phyloP scores from a whole-genome alignment of 2,797 vertebrate genomes.

The Enteromius treurensis region DNA sequence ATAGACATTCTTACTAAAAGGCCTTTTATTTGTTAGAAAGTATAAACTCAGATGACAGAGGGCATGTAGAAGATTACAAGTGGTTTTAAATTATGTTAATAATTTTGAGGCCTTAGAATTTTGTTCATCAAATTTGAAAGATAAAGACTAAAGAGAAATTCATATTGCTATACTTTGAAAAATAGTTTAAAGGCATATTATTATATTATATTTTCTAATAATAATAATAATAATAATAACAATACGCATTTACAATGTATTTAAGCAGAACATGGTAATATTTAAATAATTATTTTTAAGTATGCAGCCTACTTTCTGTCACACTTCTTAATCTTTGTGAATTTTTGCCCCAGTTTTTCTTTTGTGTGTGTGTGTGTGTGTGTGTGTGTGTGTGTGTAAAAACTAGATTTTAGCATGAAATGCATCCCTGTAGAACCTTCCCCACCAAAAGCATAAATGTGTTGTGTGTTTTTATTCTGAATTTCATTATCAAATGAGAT shows the following conservation, averaged over 20 bases:
- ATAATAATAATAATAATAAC: not conserved
- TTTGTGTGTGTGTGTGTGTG: not conserved
- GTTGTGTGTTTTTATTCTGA: not conserved
- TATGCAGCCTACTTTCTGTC: conserved; percentile 3
- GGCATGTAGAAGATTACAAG: not conserved
- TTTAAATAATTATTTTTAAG: not conserved
- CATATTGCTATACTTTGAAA: not conserved
- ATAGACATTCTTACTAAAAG: not conserved
- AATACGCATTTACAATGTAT: not conserved
- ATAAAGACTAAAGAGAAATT: not conserved
- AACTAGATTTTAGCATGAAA: conserved; percentile 9
- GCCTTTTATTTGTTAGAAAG: not conserved
- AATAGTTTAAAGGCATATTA: not conserved
- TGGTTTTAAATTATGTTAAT: not conserved
- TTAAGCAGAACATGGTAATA: not conserved
- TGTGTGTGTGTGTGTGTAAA: not conserved
- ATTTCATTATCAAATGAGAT: not conserved
- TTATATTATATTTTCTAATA: not conserved
- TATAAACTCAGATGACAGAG: not conserved
- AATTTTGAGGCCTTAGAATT: not conserved
- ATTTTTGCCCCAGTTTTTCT: not conserved
- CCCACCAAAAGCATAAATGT: not conserved
- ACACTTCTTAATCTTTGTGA: not conserved
- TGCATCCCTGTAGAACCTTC: conserved; percentile 1
- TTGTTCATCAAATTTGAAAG: not conserved